Percentiles rank a stretch among this genome's conserved stretches.
Evolutionary conservation across 1,140 invertebrate species (phyloP).

Genomic region (Bursaphelenchus mucronatus): DNA sequence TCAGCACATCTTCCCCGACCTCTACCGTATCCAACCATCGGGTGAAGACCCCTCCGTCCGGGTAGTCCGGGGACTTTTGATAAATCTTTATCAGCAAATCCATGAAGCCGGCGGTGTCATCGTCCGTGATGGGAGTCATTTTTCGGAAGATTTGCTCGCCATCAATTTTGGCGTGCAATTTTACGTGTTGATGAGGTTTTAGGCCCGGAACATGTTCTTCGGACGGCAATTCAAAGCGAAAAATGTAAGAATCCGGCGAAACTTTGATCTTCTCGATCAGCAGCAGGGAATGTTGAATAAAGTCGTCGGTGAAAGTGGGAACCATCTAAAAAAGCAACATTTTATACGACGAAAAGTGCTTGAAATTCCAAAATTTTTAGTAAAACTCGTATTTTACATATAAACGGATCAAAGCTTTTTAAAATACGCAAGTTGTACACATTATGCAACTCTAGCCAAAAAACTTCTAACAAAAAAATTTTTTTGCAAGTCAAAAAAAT

Average conservation of each 20-base stretch:
- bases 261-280: constrained; percentile 72
- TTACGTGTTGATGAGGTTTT: constrained; percentile 80
- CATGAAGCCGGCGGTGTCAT: constrained; percentile 86
- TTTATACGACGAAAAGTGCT: no score
- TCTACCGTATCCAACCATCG: constrained; percentile 6
- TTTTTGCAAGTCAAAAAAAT: no score
- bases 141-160: constrained; percentile 83
- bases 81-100: constrained; percentile 96
- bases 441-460: no score
- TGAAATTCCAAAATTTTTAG: no score
- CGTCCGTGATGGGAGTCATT: constrained; percentile 91
- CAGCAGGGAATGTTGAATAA: constrained; percentile 79
- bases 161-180: constrained; percentile 76
- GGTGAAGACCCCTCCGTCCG: constrained; percentile 70
- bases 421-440: no score
- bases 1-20: background rate
- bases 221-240: constrained; percentile 73
- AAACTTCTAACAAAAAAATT: no score
- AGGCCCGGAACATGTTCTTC: constrained; percentile 85
- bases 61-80: constrained; percentile 92
- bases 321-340: no score
- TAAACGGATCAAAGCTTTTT: no score
- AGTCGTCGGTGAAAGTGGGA: constrained; percentile 72
- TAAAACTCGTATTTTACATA: no score
- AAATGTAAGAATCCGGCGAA: constrained; percentile 24